These are phyloP conservation scores for Therioaphis trifolii DNA, from an alignment of 2,888 invertebrate genomes.

Conservation along the genomic window DNA sequence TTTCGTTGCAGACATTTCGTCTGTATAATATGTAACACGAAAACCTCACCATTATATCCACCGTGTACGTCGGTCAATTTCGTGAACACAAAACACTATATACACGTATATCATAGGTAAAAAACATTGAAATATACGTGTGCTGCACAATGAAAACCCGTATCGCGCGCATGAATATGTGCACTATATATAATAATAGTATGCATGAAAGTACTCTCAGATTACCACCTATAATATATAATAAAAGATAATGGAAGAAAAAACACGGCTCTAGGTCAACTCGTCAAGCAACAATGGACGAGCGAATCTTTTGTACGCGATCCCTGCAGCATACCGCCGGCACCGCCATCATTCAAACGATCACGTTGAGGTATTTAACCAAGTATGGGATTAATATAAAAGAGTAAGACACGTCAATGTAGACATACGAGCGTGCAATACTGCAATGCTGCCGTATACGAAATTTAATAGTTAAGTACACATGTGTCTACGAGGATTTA, in stretches of 20 bases:
- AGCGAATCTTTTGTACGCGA: constrained; percentile 9
- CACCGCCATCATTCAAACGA: constrained; percentile 6
- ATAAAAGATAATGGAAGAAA: constrained; percentile 10
- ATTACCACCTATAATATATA: background rate
- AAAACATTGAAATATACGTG: background rate
- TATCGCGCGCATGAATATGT: background rate
- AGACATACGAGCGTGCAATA: too few species aligned
- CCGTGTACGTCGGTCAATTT: too few species aligned
- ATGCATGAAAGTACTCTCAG: constrained; percentile 6
- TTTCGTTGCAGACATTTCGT: too few species aligned
- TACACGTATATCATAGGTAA: background rate
- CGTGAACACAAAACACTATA: background rate
- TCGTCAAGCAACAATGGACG: constrained; percentile 18
- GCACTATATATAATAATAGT: background rate
- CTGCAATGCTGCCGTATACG: too few species aligned
- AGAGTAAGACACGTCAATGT: too few species aligned
- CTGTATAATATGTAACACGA: too few species aligned
- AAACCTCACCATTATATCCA: too few species aligned
- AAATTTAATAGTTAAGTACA: too few species aligned
- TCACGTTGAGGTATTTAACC: constrained; percentile 26
- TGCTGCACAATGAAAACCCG: constrained; percentile 12
- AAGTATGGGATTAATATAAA: background rate
- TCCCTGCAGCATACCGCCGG: background rate
- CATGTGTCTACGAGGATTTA: too few species aligned
- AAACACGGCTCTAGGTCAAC: constrained; percentile 29